Conservation (phyloP, 2,797 vertebrate genomes). For the Onychomys arenicola region DNA sequence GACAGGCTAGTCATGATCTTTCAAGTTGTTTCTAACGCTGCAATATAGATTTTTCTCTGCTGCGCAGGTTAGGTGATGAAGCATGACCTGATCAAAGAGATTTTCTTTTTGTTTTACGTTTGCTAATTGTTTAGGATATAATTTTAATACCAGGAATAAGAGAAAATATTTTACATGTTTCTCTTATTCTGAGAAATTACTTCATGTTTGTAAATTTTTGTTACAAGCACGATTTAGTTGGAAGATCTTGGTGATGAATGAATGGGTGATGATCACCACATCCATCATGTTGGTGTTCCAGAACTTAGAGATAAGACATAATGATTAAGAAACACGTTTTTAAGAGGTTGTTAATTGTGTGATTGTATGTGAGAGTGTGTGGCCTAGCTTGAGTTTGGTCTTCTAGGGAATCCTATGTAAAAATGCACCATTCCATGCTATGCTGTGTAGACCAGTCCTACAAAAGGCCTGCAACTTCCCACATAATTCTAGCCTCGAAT, state of each 20-base stretch:
- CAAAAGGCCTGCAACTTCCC: neutral
- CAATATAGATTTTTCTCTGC: neutral
- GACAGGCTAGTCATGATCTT: neutral
- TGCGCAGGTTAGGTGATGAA: neutral
- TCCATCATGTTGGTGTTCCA: neutral
- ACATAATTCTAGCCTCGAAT: neutral
- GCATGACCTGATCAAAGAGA: neutral
- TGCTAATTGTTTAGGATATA: neutral
- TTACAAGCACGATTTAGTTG: slow-evolving; percentile 35
- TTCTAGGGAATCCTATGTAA: neutral
- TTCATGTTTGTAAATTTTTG: slow-evolving; percentile 40
- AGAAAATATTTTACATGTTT: slow-evolving; percentile 17
- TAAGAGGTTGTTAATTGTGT: neutral
- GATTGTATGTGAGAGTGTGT: neutral
- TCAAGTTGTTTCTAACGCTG: slow-evolving; percentile 43
- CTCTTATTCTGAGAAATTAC: slow-evolving; percentile 34
- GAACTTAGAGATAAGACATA: slow-evolving; percentile 18
- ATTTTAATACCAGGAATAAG: neutral
- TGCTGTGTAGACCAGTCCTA: neutral
- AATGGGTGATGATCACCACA: neutral
- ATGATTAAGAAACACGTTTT: slow-evolving; percentile 28
- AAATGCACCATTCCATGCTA: neutral
- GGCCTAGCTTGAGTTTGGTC: neutral
- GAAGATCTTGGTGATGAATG: slow-evolving; percentile 2
- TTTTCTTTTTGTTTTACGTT: neutral